These are phyloP conservation scores for Cistogaster globosa DNA, from an alignment of 2,888 invertebrate species.

Conservation along the genomic window DNA sequence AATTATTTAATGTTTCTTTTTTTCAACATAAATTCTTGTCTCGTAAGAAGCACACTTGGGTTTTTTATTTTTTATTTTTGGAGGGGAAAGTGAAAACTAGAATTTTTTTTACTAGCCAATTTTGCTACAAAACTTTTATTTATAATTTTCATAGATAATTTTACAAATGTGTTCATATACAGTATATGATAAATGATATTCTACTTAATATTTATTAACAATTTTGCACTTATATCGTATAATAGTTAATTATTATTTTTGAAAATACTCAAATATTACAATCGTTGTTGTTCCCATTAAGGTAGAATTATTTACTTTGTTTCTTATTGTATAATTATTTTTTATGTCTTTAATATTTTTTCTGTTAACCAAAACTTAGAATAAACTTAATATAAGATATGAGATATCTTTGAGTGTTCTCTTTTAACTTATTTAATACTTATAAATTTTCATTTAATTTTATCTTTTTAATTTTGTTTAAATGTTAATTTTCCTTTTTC, in stretches of 20 bases:
- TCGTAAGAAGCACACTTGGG: conserved; percentile 81
- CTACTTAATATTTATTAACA: conserved; percentile 41
- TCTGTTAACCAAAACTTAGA: conserved; percentile 8
- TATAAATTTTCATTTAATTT: neutral
- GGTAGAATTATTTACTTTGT: conserved; percentile 63
- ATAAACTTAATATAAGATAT: neutral
- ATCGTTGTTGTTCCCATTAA: conserved; percentile 77
- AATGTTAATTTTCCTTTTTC: conserved; percentile 9
- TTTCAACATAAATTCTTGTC: conserved; percentile 59
- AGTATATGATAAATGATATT: conserved; percentile 1
- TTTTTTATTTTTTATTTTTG: conserved; percentile 65
- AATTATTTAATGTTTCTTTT: conserved; percentile 37
- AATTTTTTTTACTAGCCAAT: conserved; percentile 32
- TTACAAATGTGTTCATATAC: conserved; percentile 14
- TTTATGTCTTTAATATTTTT: neutral
- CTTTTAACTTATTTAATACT: neutral
- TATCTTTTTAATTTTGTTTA: conserved; percentile 1
- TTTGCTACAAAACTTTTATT: conserved; percentile 60
- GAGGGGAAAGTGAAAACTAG: conserved; percentile 49
- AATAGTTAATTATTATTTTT: conserved; percentile 64
- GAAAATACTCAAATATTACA: conserved; percentile 74
- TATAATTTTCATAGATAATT: conserved; percentile 22
- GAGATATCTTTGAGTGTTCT: neutral
- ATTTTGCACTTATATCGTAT: conserved; percentile 35
- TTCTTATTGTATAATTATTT: conserved; percentile 20